Conservation (phyloP, 2,797 vertebrate genomes). For the Echiichthys vipera region DNA sequence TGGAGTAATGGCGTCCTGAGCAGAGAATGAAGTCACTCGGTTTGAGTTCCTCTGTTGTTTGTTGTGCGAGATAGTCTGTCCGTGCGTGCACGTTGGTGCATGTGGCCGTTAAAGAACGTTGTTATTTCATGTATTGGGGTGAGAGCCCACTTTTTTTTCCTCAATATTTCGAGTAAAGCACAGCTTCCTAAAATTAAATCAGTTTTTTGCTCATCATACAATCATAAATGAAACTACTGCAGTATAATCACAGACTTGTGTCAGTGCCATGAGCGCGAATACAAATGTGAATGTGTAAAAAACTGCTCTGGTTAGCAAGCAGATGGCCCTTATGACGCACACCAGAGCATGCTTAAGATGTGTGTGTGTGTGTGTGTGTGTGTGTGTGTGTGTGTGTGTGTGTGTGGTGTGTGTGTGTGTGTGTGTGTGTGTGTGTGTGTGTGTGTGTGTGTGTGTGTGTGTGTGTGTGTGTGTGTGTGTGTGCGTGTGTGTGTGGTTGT, state of each 20-base stretch:
- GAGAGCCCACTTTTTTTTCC: no score
- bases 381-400: conserved; percentile 40
- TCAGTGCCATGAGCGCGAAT: conserved; percentile 31
- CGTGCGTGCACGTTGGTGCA: no score
- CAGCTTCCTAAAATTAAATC: neutral
- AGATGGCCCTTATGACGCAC: conserved; percentile 85
- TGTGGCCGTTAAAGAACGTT: no score
- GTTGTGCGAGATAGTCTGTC: no score
- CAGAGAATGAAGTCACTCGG: no score
- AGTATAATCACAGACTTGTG: conserved; percentile 29
- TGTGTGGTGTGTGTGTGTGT: conserved; percentile 31
- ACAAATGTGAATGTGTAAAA: conserved; percentile 58
- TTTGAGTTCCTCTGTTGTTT: no score
- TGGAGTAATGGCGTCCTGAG: no score
- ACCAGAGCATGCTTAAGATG: conserved; percentile 63
- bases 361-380: conserved; percentile 61
- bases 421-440: conserved; percentile 39
- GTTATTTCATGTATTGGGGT: no score
- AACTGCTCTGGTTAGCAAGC: conserved; percentile 73
- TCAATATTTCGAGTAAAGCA: no score
- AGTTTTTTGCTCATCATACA: neutral
- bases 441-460: conserved; percentile 51
- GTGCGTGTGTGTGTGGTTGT: conserved; percentile 2
- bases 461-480: conserved; percentile 48
- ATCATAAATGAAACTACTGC: neutral